phyloP scores from a whole-genome alignment of 2,113 vertebrate genomes.

The Dromiciops gliroides region DNA sequence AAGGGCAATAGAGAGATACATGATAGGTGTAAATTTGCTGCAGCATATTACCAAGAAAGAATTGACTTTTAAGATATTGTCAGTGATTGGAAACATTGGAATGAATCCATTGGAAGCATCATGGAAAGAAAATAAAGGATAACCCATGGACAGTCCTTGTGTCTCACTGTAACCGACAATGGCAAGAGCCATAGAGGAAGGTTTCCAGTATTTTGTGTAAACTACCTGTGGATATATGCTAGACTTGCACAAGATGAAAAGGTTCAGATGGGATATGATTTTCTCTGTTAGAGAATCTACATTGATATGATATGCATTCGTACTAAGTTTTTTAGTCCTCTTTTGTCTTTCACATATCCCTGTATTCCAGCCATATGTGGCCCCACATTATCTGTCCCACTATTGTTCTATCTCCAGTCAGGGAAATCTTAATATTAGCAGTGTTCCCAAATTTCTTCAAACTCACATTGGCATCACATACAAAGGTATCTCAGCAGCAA shows the following conservation, averaged over 20 bases:
- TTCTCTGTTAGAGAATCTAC: background rate
- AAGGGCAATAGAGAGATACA: background rate
- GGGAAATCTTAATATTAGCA: background rate
- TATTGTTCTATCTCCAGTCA: background rate
- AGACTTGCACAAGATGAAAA: background rate
- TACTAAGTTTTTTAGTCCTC: background rate
- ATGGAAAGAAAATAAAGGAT: background rate
- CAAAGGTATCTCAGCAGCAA: background rate
- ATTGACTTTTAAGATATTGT: background rate
- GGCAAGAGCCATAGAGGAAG: background rate
- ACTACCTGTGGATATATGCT: background rate
- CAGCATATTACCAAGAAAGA: background rate
- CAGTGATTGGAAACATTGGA: no score
- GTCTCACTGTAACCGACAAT: background rate
- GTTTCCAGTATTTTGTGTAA: background rate
- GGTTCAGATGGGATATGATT: background rate
- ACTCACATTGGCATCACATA: background rate
- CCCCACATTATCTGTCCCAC: no score
- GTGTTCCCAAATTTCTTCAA: background rate
- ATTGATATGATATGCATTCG: background rate
- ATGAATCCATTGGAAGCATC: background rate
- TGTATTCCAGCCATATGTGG: background rate
- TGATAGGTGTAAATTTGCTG: background rate
- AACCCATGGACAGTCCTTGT: background rate
- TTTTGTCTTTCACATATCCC: background rate